Base-by-base conservation (phyloP, 2,797 vertebrate species). In the Malurus splendens region DNA sequence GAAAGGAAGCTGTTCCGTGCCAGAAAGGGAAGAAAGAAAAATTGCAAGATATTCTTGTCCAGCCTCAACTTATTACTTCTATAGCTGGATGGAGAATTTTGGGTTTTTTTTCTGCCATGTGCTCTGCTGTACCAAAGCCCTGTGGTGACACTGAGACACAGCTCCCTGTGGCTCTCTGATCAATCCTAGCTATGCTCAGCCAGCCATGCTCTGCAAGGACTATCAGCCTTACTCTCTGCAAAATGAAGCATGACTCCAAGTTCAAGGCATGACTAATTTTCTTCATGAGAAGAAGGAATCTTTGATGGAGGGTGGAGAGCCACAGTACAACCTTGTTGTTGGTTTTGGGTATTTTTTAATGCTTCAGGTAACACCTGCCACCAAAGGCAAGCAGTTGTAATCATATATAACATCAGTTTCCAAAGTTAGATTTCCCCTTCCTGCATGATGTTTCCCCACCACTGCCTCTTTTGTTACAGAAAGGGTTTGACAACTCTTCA, bases 391-490 rank as follows among this genome's bases (percentile, higher is more conserved):
- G 39, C 45, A 23, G 33, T n/a, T 33, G 65, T 47, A 36, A 14
- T 59, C 24, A 68, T 27, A 45, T 5, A 36, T 36, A 12, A 36
- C 36, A 36, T 36, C 67, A 70, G n/a, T 50, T 27, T 65, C 48
- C 5, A 0, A 41, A 42, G 33, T 36, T 48, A 42, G 52, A n/a
- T 70, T 77, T 65, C n/a, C 38, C 32, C 27, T 27, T 81, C 30
- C 23, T 12, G 24, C 33, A 8, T 0, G 2, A 5, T 11, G 3
- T n/a, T 60, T 73, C 32, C 45, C 36, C 19, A 7, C 6, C 7
- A 3, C 36, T 9, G 2, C 33, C 1, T 0, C 30, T 68, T 45
- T 24, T 18, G 6, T 32, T 30, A 27, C 27, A 32, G 70, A 41
- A 72, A 36, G 16, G 18, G 45, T 57, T 59, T 9, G 19, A 32